Percentiles rank a stretch among this genome's conserved stretches.
Conservation (phyloP, 2,888 invertebrate genomes). For the Drosophila barbarae region DNA sequence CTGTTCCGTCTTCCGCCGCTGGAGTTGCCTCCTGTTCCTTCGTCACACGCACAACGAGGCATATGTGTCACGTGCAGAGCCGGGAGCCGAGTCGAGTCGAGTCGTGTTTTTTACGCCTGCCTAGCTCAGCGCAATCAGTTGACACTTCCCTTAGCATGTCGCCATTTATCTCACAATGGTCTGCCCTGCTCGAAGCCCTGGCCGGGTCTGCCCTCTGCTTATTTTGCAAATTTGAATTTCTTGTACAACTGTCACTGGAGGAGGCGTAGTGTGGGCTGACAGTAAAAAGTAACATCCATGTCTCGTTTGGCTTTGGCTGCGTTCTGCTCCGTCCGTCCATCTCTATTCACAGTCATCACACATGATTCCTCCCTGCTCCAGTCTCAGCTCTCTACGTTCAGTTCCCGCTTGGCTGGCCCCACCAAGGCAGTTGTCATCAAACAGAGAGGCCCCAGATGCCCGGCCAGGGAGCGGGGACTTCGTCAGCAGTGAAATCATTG, state of each 20-base stretch:
- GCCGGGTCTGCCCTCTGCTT: constrained; percentile 56
- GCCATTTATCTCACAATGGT: constrained; percentile 66
- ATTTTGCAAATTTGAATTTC: constrained; percentile 74
- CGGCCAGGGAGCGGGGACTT: constrained; percentile 1
- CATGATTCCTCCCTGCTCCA: constrained; percentile 12
- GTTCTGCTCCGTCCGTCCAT: constrained; percentile 26
- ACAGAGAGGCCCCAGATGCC: constrained; percentile 18
- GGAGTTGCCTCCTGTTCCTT: constrained; percentile 19
- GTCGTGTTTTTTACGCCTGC: constrained; percentile 62
- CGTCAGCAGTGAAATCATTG: constrained; percentile 60
- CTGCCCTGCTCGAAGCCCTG: constrained; percentile 29
- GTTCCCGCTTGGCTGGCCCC: constrained; percentile 51
- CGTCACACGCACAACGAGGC: constrained; percentile 69
- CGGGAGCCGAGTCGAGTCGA: constrained; percentile 18
- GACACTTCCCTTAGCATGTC: constrained; percentile 73
- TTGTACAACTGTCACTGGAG: constrained; percentile 69
- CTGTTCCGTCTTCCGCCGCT: background rate
- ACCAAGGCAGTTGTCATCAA: constrained; percentile 57
- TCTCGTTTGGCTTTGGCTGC: constrained; percentile 43
- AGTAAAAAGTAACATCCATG: constrained; percentile 65
- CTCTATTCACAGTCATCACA: constrained; percentile 47
- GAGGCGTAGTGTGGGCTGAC: constrained; percentile 22
- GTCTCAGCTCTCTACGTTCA: constrained; percentile 50
- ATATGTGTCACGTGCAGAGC: constrained; percentile 70
- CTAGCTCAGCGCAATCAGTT: constrained; percentile 74